Conservation (phyloP, 2,888 invertebrate genomes). For the Rugalucina vietnamica region DNA sequence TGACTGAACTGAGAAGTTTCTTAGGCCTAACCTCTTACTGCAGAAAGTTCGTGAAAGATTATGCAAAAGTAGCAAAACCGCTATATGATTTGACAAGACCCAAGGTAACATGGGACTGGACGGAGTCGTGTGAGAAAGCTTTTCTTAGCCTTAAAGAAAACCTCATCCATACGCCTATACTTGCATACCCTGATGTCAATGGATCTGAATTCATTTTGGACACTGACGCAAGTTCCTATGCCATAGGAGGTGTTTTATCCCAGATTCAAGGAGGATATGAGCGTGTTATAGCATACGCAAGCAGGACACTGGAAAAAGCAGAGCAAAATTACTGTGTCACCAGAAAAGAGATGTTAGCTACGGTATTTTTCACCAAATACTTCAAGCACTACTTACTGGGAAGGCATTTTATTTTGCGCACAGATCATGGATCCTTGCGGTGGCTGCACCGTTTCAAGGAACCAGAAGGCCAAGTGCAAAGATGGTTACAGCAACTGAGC, state of each 20-base stretch:
- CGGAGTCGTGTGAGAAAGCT: conserved; percentile 27
- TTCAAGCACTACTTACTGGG: conserved; percentile 63
- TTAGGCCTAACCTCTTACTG: conserved; percentile 48
- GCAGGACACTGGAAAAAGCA: conserved; percentile 33
- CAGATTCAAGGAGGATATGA: conserved; percentile 62
- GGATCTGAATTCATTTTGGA: conserved; percentile 56
- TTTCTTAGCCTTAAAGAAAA: conserved; percentile 31
- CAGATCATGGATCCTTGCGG: conserved; percentile 58
- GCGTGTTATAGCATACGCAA: conserved; percentile 54
- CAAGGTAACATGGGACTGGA: conserved; percentile 39
- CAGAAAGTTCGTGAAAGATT: conserved; percentile 35
- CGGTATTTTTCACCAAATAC: conserved; percentile 58
- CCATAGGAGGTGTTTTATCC: conserved; percentile 60
- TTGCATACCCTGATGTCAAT: conserved; percentile 49
- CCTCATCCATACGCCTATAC: conserved; percentile 28
- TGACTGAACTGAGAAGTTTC: conserved; percentile 34
- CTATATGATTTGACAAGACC: conserved; percentile 39
- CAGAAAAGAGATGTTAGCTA: conserved; percentile 53
- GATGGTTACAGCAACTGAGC: conserved; percentile 49
- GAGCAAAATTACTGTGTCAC: conserved; percentile 58
- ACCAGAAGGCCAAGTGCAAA: conserved; percentile 45
- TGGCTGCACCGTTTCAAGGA: conserved; percentile 57
- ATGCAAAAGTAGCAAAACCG: conserved; percentile 27
- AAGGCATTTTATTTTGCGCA: conserved; percentile 43
- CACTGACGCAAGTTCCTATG: conserved; percentile 58